These are phyloP conservation scores for Semnopithecus entellus DNA, from an alignment of 2,113 vertebrate species.

Conservation along the genomic window DNA sequence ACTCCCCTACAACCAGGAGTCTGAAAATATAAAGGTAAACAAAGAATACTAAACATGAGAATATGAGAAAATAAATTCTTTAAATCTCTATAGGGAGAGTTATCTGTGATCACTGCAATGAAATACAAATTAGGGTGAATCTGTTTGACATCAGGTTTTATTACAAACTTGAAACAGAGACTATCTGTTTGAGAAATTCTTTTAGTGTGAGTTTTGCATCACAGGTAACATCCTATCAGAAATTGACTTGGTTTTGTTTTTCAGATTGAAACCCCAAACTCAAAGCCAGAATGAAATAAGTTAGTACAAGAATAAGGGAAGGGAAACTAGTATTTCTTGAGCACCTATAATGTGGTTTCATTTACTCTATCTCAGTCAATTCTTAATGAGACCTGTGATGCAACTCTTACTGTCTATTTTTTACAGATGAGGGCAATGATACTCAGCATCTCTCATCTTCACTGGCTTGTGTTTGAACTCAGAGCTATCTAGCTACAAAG, in stretches of 20 bases:
- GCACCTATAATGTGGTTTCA: neutral
- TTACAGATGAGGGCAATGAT: neutral
- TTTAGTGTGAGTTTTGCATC: conserved; percentile 6
- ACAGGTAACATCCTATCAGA: neutral
- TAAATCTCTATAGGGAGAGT: neutral
- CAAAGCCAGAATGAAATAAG: neutral
- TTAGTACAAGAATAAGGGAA: neutral
- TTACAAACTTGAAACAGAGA: neutral
- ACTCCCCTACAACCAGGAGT: neutral
- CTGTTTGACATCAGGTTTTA: neutral
- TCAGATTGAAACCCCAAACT: neutral
- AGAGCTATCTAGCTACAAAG: neutral
- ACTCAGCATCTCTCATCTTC: neutral
- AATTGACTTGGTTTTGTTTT: conserved; percentile 28
- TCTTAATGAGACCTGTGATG: neutral
- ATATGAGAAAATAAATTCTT: neutral
- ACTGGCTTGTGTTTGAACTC: neutral
- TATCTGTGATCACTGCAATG: neutral
- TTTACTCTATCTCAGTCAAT: neutral
- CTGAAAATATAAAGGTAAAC: neutral
- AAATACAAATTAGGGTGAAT: neutral
- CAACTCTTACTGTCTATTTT: neutral
- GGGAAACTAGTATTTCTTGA: neutral
- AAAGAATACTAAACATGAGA: neutral
- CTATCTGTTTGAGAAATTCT: neutral